Conservation (phyloP, 2,797 vertebrate species). For the Pipistrellus kuhlii region DNA sequence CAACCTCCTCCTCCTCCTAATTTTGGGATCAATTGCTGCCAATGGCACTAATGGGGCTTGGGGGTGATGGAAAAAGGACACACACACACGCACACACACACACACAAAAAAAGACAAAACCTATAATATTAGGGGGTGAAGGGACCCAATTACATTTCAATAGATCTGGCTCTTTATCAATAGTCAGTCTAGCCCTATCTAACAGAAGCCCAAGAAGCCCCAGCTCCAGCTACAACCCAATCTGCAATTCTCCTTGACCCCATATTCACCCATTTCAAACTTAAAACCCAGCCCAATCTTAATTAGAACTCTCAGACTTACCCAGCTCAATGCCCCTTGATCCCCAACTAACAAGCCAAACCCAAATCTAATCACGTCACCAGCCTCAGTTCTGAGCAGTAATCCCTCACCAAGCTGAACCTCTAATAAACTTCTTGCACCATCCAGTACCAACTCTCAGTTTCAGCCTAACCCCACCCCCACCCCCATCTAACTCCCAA, state of each 20-base stretch:
- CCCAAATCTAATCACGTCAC: constrained; percentile 8
- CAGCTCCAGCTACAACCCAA: background rate
- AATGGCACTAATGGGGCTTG: background rate
- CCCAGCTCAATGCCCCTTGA: background rate
- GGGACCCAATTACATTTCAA: background rate
- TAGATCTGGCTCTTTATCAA: background rate
- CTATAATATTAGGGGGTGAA: background rate
- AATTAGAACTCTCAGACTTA: background rate
- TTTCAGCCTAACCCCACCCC: background rate
- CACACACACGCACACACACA: no score
- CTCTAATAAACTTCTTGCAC: background rate
- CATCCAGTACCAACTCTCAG: background rate
- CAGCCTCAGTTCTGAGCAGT: background rate
- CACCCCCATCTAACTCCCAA: background rate
- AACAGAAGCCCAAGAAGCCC: background rate
- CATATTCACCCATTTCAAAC: background rate
- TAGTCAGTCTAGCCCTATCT: background rate
- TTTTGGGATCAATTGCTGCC: background rate
- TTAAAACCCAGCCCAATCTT: background rate
- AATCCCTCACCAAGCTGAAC: background rate
- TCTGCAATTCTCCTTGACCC: background rate
- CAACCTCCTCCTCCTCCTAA: background rate
- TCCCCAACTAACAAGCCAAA: background rate
- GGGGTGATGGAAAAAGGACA: background rate
- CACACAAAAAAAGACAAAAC: background rate